Evolutionary conservation across 2,797 vertebrate species (phyloP), one percentile per base, ranked within the genome.

Genomic region (Arrhamphus sclerolepis): DNA sequence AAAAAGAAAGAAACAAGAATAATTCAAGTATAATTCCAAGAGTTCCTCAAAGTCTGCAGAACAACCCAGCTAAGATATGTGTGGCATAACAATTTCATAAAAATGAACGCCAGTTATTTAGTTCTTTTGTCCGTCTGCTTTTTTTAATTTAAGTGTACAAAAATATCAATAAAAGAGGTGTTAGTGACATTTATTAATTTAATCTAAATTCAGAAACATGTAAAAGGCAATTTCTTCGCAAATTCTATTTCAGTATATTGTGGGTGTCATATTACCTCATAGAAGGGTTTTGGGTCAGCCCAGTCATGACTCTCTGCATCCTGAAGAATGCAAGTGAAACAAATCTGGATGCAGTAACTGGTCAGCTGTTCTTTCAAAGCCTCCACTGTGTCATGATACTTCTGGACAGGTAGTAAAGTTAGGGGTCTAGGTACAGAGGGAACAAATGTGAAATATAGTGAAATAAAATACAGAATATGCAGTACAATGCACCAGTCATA

Each of bases 231-330:
- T 21, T 19, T 24, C 57, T n/a, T 13, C 2, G 21, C 8, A 4
- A 8, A 41, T 14, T 34, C n/a, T 28, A 34, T 39, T 57, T 19
- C 2, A 61, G 19, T 17, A 0, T 41, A 3, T n/a, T 17, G 42
- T 39, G 0, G n/a, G 38, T 21, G 14, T 46, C 1, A 68, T 80
- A 87, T 78, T 89, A 99, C 97, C 97, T 98, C 97, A 41, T 97
- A 96, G 93, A 99, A 98, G 56, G 95, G 92, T 88, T 96, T 97
- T 82, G 75, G 91, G 90, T 98, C 96, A 56, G 92, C 91, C 97
- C 97, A 98, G 85, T 94, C 88, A 87, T 98, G 96, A 89, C 96
- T 96, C 82, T 98, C 96, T 17, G 94, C 93, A 44, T 98, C 97
- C 74, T 97, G 96, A 62, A 99, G 92, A 90, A 98, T 91, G 83